Conservation (phyloP, 2,113 vertebrate species). For the Ibidorhyncha struthersii region DNA sequence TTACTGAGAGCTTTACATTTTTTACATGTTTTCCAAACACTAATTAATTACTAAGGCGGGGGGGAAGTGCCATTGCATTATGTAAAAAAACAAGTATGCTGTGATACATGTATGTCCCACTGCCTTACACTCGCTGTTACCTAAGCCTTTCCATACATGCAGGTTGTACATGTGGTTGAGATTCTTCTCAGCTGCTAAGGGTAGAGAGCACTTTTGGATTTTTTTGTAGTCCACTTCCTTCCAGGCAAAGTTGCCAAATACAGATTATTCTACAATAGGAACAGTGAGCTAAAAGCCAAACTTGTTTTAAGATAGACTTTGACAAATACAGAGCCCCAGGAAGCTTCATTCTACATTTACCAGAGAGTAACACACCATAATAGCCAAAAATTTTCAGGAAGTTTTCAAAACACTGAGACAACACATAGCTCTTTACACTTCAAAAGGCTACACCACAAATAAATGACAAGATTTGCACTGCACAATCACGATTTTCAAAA, state of each 20-base stretch:
- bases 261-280: background rate
- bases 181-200: background rate
- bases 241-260: background rate
- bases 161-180: accelerated
- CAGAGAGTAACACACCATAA: background rate
- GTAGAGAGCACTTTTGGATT: background rate
- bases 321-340: background rate
- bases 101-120: background rate
- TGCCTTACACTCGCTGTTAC: background rate
- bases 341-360: background rate
- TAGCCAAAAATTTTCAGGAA: background rate
- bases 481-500: background rate
- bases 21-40: constrained; percentile 12
- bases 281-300: background rate
- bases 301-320: background rate
- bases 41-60: background rate
- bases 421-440: background rate
- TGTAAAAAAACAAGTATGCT: background rate
- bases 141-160: accelerated
- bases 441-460: background rate
- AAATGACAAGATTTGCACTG: background rate
- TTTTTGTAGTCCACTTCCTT: background rate
- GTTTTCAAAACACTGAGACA: background rate
- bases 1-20: constrained; percentile 18
- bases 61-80: background rate